Evolutionary conservation across 1,140 invertebrate genomes (phyloP).

Genomic region (Geopemphigus sp.): DNA sequence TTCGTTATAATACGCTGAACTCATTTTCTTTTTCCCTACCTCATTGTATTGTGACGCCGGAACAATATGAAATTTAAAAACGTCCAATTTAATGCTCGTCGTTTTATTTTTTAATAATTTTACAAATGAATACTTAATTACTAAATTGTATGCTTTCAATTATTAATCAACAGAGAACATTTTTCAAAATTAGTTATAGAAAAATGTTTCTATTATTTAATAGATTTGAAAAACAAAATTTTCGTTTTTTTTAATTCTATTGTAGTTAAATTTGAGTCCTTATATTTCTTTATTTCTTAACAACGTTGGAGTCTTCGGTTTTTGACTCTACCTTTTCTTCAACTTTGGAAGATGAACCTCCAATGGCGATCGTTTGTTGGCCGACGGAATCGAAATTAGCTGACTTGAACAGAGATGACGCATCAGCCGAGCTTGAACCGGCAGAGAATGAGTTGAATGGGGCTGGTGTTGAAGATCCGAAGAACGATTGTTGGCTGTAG

Average conservation of each 20-base stretch:
- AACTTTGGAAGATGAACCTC: neutral
- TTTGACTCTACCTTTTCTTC: slow-evolving; percentile 22
- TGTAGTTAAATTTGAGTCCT: neutral
- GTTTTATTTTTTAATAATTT: slow-evolving; percentile 8
- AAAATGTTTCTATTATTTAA: neutral
- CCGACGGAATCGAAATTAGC: neutral
- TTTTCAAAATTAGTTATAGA: neutral
- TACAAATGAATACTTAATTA: slow-evolving; percentile 7
- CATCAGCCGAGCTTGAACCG: neutral
- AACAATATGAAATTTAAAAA: neutral
- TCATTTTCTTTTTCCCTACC: neutral
- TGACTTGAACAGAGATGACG: neutral
- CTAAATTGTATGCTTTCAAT: neutral
- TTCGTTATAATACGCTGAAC: slow-evolving; percentile 6
- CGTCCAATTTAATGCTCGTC: neutral
- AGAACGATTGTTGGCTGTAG: slow-evolving; percentile 12
- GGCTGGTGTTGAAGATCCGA: slow-evolving; percentile 24
- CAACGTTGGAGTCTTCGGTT: neutral
- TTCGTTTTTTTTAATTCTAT: neutral
- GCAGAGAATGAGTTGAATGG: slow-evolving; percentile 5
- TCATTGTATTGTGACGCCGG: neutral
- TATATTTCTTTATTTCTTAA: slow-evolving; percentile 23
- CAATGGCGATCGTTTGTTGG: slow-evolving; percentile 22
- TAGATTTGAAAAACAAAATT: neutral
- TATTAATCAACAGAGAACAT: slow-evolving; percentile 5